Base-by-base conservation (phyloP, 2,888 invertebrate species). In the Polymixis lichenea region DNA sequence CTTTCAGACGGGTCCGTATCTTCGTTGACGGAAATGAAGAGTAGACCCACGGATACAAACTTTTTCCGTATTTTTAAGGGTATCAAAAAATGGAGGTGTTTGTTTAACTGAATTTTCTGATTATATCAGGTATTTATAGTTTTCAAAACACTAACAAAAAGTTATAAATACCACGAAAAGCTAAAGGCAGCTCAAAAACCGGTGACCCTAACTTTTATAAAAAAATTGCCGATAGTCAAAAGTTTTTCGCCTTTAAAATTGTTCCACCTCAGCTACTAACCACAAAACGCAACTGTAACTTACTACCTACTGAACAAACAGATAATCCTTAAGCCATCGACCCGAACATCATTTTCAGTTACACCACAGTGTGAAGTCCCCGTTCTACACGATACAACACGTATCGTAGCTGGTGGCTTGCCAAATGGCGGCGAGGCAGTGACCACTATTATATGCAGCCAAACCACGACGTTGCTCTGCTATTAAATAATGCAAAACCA, bases 361-460 rank as follows among this genome's bases (percentile, higher is more conserved):
- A 70, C 83, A 66, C 78, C n/a, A 32, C 78, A 83, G 61, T 83
- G 83, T 77, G 68, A 32, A 72, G 38, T 46, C 76, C 65, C 76
- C 87, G 78, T 85, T 80, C 43, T 70, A 46, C n/a, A n/a, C n/a
- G n/a, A n/a, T n/a, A n/a, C 46, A 46, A 38, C 9, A 53, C 66
- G 62, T 76, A 75, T 75, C 69, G 70, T 78, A 76, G 75, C 78
- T 87, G 86, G 83, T 86, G 53, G 60, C 61, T 61, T 86, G 86
- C 86, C 86, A 86, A 86, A 83, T 78, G 77, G 69, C 77, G 62
- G 56, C 28, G 55, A 64, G 73, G 74, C 68, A 38, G n/a, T 75
- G 77, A 71, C 75, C 83, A 80, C 72, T 56, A 51, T 38, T 74
- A 53, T 72, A 76, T 65, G 66, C 76, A 77, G 83, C 86, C 75